These are phyloP conservation scores for Morpho deidamia DNA, from an alignment of 2,888 invertebrate species.

Conservation along the genomic window DNA sequence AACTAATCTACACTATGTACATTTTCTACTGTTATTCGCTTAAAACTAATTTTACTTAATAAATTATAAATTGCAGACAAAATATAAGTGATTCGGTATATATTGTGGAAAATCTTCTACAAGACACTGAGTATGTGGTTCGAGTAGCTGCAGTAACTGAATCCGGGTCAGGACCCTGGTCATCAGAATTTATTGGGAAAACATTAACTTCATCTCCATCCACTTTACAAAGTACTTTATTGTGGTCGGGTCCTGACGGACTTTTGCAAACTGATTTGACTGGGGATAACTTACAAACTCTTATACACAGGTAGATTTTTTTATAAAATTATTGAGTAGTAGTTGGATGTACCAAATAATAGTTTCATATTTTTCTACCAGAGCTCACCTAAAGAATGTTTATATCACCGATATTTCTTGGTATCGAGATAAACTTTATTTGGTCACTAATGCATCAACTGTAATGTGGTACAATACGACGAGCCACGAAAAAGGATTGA, in stretches of 20 bases:
- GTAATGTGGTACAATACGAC: conserved; percentile 85
- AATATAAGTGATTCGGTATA: conserved; percentile 80
- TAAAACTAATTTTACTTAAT: not conserved
- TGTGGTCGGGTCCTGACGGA: conserved; percentile 88
- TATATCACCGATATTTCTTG: conserved; percentile 86
- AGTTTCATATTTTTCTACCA: conserved; percentile 23
- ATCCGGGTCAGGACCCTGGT: conserved; percentile 88
- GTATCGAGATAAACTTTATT: conserved; percentile 85
- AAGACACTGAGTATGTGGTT: conserved; percentile 87
- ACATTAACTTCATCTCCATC: conserved; percentile 79
- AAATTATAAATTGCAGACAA: conserved; percentile 40
- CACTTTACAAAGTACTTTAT: conserved; percentile 79
- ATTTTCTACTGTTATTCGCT: not conserved
- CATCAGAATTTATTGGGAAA: conserved; percentile 84
- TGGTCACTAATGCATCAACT: conserved; percentile 85
- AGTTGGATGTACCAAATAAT: not conserved
- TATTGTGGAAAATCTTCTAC: conserved; percentile 83
- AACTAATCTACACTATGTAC: conserved; percentile 24
- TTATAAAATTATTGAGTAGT: not conserved
- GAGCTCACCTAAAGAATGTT: conserved; percentile 74
- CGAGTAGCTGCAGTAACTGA: conserved; percentile 88
- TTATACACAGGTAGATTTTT: conserved; percentile 75
- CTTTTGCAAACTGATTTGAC: conserved; percentile 89
- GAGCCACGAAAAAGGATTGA: conserved; percentile 72
- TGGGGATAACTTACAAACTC: conserved; percentile 84